phyloP scores from a whole-genome alignment of 2,888 invertebrate genomes.

The Platycnemis pennipes region DNA sequence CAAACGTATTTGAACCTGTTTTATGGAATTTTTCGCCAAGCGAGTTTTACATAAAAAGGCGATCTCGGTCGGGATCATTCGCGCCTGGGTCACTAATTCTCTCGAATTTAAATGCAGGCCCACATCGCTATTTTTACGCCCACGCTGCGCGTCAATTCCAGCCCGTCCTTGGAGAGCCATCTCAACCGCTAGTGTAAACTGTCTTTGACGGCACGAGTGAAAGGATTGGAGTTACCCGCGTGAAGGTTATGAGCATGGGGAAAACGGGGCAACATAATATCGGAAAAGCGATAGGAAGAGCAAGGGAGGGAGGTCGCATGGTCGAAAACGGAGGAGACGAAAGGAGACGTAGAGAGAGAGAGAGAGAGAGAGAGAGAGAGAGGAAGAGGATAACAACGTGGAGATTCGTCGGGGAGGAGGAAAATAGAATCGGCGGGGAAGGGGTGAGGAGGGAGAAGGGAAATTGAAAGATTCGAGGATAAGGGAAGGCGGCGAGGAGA shows the following conservation, averaged over 20 bases:
- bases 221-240: neutral
- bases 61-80: neutral
- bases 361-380: neutral
- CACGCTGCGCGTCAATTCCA: neutral
- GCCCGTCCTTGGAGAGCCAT: neutral
- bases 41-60: neutral
- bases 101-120: neutral
- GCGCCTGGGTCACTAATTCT: neutral
- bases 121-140: neutral
- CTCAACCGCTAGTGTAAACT: neutral
- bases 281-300: neutral
- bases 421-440: neutral
- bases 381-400: neutral
- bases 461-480: conserved; percentile 57
- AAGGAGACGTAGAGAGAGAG: neutral
- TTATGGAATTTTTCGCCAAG: no score
- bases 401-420: neutral
- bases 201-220: conserved; percentile 9
- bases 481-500: conserved; percentile 43
- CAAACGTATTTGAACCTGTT: no score
- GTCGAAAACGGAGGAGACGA: no score
- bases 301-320: neutral
- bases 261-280: neutral
- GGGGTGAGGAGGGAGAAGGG: neutral
- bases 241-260: neutral